These are phyloP conservation scores for Coilia nasus DNA, from an alignment of 2,797 vertebrate genomes.

Conservation along the genomic window DNA sequence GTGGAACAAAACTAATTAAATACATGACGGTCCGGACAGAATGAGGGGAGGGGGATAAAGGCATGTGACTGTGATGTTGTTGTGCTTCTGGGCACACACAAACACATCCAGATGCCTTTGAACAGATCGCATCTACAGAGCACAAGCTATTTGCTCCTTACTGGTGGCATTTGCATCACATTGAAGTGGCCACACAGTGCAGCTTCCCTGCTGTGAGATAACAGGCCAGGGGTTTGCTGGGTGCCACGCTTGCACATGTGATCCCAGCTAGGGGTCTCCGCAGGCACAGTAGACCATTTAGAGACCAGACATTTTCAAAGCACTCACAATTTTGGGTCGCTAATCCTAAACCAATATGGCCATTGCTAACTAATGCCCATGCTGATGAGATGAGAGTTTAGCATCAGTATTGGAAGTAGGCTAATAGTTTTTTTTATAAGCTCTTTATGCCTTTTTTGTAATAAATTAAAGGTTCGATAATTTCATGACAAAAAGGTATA, in stretches of 20 bases:
- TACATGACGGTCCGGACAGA: background rate
- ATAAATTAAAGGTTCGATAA: too few species aligned
- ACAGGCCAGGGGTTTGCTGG: conserved; percentile 38
- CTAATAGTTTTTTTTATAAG: too few species aligned
- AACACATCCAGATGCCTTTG: conserved; percentile 5
- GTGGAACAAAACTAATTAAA: conserved; percentile 13
- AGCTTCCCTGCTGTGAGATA: conserved; percentile 45
- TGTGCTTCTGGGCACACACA: background rate
- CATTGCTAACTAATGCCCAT: background rate
- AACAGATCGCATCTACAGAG: background rate
- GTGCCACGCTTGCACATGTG: conserved; percentile 42
- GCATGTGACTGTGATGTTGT: conserved; percentile 16
- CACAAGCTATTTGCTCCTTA: conserved; percentile 11
- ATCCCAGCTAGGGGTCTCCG: conserved; percentile 30
- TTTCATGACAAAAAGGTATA: too few species aligned
- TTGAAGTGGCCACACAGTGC: conserved; percentile 39
- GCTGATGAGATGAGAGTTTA: background rate
- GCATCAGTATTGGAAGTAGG: background rate
- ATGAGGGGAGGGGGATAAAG: background rate
- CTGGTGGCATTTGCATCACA: conserved; percentile 37
- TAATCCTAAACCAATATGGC: background rate
- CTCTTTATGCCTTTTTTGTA: too few species aligned
- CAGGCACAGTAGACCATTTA: background rate
- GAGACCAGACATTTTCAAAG: background rate
- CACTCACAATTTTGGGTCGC: background rate